phyloP scores from a whole-genome alignment of 1,140 invertebrate species.

The Onthophagus taurus region DNA sequence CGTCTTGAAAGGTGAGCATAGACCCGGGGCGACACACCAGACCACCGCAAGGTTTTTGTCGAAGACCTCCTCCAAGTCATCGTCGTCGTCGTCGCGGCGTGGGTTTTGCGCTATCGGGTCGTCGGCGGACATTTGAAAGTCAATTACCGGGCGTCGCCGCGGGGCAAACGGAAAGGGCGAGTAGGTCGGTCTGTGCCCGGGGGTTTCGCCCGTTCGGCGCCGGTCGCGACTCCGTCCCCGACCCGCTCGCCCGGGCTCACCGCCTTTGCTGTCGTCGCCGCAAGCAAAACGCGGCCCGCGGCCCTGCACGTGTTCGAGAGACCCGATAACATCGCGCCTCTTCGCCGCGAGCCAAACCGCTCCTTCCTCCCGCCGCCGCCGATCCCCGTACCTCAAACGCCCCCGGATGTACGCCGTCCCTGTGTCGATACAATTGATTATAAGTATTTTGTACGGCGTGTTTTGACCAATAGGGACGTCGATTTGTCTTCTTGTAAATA shows the following conservation, averaged over 20 bases:
- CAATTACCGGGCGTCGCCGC: constrained; percentile 14
- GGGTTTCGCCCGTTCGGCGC: constrained; percentile 14
- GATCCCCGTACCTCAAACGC: too few relatives aligned
- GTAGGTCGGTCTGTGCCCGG: constrained; percentile 12
- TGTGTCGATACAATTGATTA: too few relatives aligned
- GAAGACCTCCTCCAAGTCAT: neutral
- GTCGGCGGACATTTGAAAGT: constrained; percentile 17
- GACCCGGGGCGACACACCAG: neutral
- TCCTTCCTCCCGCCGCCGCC: too few relatives aligned
- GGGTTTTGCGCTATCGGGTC: constrained; percentile 15
- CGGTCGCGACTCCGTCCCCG: constrained; percentile 9
- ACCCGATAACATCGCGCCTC: constrained; percentile 12
- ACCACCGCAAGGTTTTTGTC: neutral
- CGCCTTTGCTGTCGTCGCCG: constrained; percentile 10
- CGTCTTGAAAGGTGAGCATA: neutral
- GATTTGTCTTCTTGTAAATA: too few relatives aligned
- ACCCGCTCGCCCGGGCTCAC: neutral
- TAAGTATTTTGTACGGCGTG: too few relatives aligned
- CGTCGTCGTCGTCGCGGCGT: neutral
- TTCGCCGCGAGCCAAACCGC: too few relatives aligned
- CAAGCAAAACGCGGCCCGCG: constrained; percentile 12
- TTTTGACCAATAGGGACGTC: too few relatives aligned
- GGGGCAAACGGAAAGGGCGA: constrained; percentile 14
- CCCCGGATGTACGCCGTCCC: too few relatives aligned
- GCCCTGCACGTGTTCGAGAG: constrained; percentile 12